These are phyloP conservation scores for Oreonectes daqikongensis DNA, from an alignment of 2,797 vertebrate genomes.

Conservation along the genomic window DNA sequence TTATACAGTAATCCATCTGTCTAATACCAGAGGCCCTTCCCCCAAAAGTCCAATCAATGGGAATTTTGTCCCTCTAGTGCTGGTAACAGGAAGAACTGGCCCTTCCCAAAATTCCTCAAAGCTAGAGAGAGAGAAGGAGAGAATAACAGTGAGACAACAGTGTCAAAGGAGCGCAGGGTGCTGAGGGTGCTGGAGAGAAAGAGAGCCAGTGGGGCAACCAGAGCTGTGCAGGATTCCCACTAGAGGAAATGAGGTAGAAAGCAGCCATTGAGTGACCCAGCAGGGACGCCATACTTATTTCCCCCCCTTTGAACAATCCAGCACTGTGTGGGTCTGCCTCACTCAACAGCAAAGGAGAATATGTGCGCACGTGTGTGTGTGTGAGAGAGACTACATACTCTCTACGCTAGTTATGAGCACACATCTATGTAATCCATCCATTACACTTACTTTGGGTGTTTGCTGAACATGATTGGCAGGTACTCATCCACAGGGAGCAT, in stretches of 20 bases:
- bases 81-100: constrained; percentile 71
- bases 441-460: constrained; percentile 76
- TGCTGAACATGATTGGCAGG: constrained; percentile 83
- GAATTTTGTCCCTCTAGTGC: constrained; percentile 76
- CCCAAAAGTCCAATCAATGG: constrained; percentile 77
- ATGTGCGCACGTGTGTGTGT: constrained; percentile 38
- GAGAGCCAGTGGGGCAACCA: not conserved
- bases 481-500: constrained; percentile 83
- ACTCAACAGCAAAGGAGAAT: constrained; percentile 24
- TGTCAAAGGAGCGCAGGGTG: constrained; percentile 37
- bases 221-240: constrained; percentile 53
- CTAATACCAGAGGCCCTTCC: constrained; percentile 62
- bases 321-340: constrained; percentile 63
- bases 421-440: not conserved
- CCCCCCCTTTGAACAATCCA: constrained; percentile 70
- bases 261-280: constrained; percentile 66
- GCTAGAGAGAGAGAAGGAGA: constrained; percentile 25
- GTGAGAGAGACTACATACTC: constrained; percentile 1
- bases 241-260: constrained; percentile 61
- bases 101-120: constrained; percentile 73
- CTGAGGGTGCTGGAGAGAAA: constrained; percentile 14
- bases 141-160: constrained; percentile 22
- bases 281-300: constrained; percentile 60
- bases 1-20: constrained; percentile 67
- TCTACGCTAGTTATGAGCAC: not conserved